These are phyloP conservation scores for Azorinus chamasolen DNA, from an alignment of 2,888 invertebrate species.

Conservation along the genomic window DNA sequence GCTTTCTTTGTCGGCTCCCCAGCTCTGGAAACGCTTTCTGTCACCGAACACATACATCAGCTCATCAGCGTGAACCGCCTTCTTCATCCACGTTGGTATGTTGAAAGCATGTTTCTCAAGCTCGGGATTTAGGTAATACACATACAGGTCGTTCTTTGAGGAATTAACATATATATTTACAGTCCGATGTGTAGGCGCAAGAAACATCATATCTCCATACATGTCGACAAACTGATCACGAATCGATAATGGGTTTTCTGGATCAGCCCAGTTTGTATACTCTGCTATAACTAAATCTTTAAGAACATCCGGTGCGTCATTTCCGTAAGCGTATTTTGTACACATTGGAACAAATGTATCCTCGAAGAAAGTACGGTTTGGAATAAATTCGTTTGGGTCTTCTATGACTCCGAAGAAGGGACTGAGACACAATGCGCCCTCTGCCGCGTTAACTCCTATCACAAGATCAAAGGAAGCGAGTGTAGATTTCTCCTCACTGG, in stretches of 20 bases:
- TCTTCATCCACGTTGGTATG: too few relatives aligned
- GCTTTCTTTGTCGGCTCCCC: too few relatives aligned
- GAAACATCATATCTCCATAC: background rate
- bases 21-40: background rate
- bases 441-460: conserved; percentile 97
- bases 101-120: too few relatives aligned
- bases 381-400: conserved; percentile 90
- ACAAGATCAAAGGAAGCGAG: conserved; percentile 84
- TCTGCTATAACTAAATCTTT: background rate
- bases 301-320: too few relatives aligned
- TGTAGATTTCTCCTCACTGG: background rate
- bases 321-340: too few relatives aligned
- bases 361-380: conserved; percentile 8
- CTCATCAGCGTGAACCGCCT: too few relatives aligned
- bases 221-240: conserved; percentile 3
- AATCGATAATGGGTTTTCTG: background rate
- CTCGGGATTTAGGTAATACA: too few relatives aligned
- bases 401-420: conserved; percentile 91
- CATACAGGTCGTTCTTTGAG: too few relatives aligned
- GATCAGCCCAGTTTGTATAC: conserved; percentile 24
- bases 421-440: conserved; percentile 88
- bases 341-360: background rate
- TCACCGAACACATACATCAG: too few relatives aligned
- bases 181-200: too few relatives aligned
- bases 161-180: too few relatives aligned